Conservation (phyloP, 1,140 invertebrate genomes). For the Diachasmimorpha longicaudata region DNA sequence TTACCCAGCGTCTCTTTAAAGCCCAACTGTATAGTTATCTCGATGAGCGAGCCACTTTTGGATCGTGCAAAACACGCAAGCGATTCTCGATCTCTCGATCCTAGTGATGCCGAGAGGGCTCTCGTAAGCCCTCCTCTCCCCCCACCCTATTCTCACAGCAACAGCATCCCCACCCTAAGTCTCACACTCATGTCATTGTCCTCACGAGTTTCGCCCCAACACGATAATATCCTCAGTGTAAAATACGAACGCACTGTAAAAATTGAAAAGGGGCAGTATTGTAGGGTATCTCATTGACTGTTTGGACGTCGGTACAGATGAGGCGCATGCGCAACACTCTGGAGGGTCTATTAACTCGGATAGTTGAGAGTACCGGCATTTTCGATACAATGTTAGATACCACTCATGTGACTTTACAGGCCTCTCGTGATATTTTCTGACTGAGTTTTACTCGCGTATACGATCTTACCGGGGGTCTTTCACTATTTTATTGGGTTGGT, state of each 20-base stretch:
- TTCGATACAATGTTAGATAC: conserved; percentile 8
- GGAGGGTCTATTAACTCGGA: conserved; percentile 2
- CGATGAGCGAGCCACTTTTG: conserved; percentile 14
- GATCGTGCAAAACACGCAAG: conserved; percentile 11
- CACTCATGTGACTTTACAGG: not conserved
- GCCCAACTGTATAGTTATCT: conserved; percentile 17
- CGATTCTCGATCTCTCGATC: conserved; percentile 4
- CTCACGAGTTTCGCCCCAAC: not conserved
- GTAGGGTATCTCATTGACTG: conserved; percentile 3
- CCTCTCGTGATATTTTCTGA: not conserved
- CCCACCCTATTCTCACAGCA: not conserved
- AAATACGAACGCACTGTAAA: not conserved
- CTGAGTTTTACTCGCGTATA: not conserved
- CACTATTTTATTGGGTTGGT: not conserved
- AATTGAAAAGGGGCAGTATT: not conserved
- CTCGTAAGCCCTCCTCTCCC: not conserved
- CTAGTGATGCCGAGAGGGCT: not conserved
- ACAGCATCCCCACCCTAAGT: too few species aligned
- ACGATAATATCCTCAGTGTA: not conserved
- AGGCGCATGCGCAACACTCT: not conserved
- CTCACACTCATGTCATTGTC: not conserved
- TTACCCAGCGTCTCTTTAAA: conserved; percentile 10
- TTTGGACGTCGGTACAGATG: not conserved
- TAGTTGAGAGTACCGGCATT: not conserved
- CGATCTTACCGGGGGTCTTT: not conserved